Conservation (phyloP, 2,888 invertebrate genomes). For the Ormyrus labotus region DNA sequence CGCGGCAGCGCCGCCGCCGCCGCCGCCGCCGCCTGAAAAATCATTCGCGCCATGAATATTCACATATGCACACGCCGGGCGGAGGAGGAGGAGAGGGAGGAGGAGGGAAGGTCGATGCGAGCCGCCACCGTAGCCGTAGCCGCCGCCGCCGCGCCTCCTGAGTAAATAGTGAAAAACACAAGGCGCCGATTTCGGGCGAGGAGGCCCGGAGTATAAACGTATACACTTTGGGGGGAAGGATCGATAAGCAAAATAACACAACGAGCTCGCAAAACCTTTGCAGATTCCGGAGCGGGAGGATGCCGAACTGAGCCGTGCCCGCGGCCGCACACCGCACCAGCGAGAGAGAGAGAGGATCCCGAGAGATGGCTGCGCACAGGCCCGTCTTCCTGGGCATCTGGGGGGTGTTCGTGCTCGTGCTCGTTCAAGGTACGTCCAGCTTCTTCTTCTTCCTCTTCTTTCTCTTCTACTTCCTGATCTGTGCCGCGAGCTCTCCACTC, state of each 20-base stretch:
- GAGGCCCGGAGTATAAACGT: neutral
- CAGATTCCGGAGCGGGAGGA: constrained; percentile 33
- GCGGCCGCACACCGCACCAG: neutral
- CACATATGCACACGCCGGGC: neutral
- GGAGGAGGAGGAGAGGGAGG: constrained; percentile 34
- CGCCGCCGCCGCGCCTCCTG: constrained; percentile 45
- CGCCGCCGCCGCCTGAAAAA: no score
- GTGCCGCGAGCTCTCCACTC: no score
- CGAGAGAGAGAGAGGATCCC: neutral
- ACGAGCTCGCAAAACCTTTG: constrained; percentile 15
- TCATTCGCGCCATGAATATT: no score
- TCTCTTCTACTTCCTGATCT: no score
- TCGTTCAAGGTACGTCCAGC: constrained; percentile 70
- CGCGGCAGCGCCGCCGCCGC: no score
- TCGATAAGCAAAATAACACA: no score
- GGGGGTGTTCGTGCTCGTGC: constrained; percentile 72
- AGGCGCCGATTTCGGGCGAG: neutral
- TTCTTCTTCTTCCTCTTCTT: neutral
- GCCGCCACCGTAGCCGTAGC: constrained; percentile 14
- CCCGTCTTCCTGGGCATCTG: constrained; percentile 73
- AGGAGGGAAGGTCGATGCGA: constrained; percentile 20
- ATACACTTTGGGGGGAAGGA: neutral
- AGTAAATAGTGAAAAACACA: constrained; percentile 69
- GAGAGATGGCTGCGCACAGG: constrained; percentile 72
- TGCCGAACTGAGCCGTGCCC: constrained; percentile 40